Conservation (phyloP, 2,888 invertebrate species). For the Nomada flava region DNA sequence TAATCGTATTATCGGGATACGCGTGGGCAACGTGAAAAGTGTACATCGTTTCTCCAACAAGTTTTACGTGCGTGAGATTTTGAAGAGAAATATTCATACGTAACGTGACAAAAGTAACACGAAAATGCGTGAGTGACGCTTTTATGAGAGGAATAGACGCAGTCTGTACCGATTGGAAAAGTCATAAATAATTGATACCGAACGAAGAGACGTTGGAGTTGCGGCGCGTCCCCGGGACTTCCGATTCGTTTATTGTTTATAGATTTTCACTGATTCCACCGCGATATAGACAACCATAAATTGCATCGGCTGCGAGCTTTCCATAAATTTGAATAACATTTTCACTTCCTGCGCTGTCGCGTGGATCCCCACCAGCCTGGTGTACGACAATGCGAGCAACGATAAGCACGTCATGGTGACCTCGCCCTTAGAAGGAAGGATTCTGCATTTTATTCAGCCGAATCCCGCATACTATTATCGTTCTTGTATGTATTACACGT, state of each 20-base stretch:
- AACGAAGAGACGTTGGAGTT: constrained; percentile 11
- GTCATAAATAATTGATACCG: constrained; percentile 72
- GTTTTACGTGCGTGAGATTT: too few species aligned
- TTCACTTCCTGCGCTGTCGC: constrained; percentile 68
- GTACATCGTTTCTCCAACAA: too few species aligned
- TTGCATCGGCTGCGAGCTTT: constrained; percentile 70
- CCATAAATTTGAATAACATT: constrained; percentile 79
- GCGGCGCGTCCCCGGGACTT: constrained; percentile 54
- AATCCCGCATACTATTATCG: constrained; percentile 62
- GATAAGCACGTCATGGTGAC: constrained; percentile 57
- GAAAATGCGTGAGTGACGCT: not conserved
- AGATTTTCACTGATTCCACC: constrained; percentile 71
- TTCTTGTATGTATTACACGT: constrained; percentile 21
- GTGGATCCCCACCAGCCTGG: constrained; percentile 30
- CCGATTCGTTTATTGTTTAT: constrained; percentile 73
- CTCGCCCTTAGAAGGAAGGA: constrained; percentile 71
- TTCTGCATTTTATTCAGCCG: constrained; percentile 61
- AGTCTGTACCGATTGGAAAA: constrained; percentile 56
- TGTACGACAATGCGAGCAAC: constrained; percentile 33
- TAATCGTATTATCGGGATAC: too few species aligned
- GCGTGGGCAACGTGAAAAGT: too few species aligned
- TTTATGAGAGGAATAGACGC: not conserved
- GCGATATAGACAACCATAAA: constrained; percentile 74
- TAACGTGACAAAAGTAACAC: not conserved
- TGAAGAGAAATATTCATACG: too few species aligned